phyloP scores from a whole-genome alignment of 2,113 vertebrate species.

The Acrocephalus kingi region DNA sequence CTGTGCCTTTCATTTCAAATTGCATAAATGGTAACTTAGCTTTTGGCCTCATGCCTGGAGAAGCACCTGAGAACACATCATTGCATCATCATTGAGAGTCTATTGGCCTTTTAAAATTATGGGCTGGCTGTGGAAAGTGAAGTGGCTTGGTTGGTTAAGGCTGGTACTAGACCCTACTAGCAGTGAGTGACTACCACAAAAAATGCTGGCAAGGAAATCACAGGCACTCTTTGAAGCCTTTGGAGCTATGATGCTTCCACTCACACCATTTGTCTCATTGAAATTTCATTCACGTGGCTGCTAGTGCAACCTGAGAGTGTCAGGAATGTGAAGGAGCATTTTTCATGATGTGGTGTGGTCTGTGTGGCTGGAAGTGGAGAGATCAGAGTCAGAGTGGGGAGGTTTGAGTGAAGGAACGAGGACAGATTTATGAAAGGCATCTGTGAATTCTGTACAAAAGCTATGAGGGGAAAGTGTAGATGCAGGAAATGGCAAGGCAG shows the following conservation, averaged over 20 bases:
- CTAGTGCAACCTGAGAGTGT: background rate
- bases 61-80: constrained; percentile 32
- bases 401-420: background rate
- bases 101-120: constrained; percentile 12
- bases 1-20: constrained; percentile 33
- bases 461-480: background rate
- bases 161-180: background rate
- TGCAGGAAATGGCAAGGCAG: background rate
- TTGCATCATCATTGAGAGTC: constrained; percentile 4
- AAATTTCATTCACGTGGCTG: background rate
- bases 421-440: background rate
- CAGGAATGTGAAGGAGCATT: background rate
- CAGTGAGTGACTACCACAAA: constrained; percentile 17
- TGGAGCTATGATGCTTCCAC: background rate
- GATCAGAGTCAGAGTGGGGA: background rate
- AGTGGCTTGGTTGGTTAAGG: constrained; percentile 16
- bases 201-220: constrained; percentile 21
- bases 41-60: background rate
- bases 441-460: background rate
- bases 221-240: constrained; percentile 31
- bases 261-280: background rate
- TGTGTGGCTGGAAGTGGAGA: background rate
- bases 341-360: background rate
- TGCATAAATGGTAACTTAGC: constrained; percentile 11
- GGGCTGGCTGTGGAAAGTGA: constrained; percentile 31